A percentile compares a stretch with the other conserved stretches of the same genome.
Conservation (phyloP, 2,113 vertebrate species). For the Hystrix cristata region DNA sequence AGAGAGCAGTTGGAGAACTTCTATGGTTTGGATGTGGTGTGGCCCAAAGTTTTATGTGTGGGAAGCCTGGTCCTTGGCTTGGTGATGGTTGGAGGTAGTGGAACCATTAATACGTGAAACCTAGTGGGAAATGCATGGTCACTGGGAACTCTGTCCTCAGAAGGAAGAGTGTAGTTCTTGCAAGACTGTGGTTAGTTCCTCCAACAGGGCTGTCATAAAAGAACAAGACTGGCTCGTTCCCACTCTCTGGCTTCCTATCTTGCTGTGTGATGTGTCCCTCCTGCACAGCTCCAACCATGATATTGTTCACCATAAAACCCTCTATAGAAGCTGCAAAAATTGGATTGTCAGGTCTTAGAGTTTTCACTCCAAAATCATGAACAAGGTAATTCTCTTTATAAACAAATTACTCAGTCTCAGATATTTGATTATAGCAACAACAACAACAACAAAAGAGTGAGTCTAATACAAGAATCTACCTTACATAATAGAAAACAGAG, state of each 20-base stretch:
- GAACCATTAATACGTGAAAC: too few relatives aligned
- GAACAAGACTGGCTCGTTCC: not conserved
- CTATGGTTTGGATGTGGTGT: not conserved
- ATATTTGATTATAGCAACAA: not conserved
- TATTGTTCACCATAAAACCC: not conserved
- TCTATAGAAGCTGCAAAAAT: too few relatives aligned
- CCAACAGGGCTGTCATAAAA: not conserved
- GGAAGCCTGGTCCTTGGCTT: not conserved
- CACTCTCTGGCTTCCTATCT: too few relatives aligned
- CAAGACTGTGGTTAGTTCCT: not conserved
- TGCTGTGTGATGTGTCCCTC: not conserved
- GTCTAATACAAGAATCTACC: not conserved
- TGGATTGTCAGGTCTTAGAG: too few relatives aligned
- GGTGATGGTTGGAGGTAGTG: not conserved
- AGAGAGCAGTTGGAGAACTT: not conserved
- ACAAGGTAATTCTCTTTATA: too few relatives aligned
- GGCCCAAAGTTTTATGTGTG: not conserved
- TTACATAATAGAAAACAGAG: not conserved
- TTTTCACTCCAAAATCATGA: not conserved
- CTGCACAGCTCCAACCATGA: too few relatives aligned
- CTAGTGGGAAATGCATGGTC: too few relatives aligned
- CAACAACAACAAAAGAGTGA: too few relatives aligned
- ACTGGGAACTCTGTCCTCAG: not conserved
- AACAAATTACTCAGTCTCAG: too few relatives aligned
- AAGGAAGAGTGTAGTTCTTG: not conserved